phyloP scores from a whole-genome alignment of 2,888 invertebrate species.

The Andrena haemorrhoa region DNA sequence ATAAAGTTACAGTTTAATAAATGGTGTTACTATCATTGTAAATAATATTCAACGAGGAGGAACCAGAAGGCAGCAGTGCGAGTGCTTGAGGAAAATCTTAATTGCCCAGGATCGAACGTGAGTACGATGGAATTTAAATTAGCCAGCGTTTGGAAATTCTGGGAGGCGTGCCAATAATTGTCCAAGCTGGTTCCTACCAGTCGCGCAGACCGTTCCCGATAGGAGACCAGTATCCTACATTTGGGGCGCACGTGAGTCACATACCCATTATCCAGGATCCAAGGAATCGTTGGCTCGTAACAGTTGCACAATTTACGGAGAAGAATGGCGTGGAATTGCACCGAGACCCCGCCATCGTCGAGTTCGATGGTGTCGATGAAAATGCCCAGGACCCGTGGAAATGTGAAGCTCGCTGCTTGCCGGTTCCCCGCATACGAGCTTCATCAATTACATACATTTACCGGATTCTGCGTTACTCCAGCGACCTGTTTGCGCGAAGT shows the following conservation, averaged over 20 bases:
- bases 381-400: not conserved
- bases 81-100: not conserved
- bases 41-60: no score
- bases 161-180: slow-evolving; percentile 62
- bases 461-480: not conserved
- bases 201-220: slow-evolving; percentile 44
- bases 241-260: slow-evolving; percentile 68
- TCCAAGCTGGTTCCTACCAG: slow-evolving; percentile 39
- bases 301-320: slow-evolving; percentile 66
- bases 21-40: no score
- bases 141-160: slow-evolving; percentile 30
- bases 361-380: not conserved
- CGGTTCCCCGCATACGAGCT: slow-evolving; percentile 10
- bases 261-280: slow-evolving; percentile 60
- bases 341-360: slow-evolving; percentile 26
- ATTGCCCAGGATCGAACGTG: slow-evolving; percentile 27
- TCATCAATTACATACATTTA: slow-evolving; percentile 19
- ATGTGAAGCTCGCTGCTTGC: not conserved
- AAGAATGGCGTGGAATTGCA: slow-evolving; percentile 57
- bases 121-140: slow-evolving; percentile 48
- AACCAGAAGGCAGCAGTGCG: no score
- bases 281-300: slow-evolving; percentile 64
- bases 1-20: no score
- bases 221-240: slow-evolving; percentile 63
- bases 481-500: not conserved